Conservation (phyloP, 2,113 vertebrate genomes). For the Cochlearius cochlearius region DNA sequence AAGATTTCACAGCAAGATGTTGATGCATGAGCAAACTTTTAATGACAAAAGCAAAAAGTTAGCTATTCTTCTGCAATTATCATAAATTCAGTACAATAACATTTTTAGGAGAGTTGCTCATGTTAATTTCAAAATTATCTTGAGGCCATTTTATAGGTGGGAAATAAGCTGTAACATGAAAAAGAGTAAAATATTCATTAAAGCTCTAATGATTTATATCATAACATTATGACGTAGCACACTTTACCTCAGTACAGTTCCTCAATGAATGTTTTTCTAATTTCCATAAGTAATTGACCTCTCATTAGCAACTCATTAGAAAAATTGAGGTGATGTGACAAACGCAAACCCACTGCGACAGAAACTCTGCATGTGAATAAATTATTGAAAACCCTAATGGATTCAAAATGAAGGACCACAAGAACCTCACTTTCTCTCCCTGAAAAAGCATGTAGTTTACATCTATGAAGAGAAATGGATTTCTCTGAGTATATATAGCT, state of each 20-base stretch:
- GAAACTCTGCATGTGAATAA: constrained; percentile 44
- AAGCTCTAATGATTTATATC: constrained; percentile 60
- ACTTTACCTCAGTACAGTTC: constrained; percentile 43
- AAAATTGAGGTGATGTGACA: constrained; percentile 66
- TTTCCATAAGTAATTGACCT: constrained; percentile 75
- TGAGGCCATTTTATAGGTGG: background rate
- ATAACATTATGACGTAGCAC: constrained; percentile 45
- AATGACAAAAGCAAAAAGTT: background rate
- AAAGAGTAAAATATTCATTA: constrained; percentile 55
- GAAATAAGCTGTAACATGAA: constrained; percentile 45
- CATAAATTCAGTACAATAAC: background rate
- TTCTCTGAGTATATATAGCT: background rate
- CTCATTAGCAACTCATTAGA: constrained; percentile 71
- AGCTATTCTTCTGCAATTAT: background rate
- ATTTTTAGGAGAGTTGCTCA: background rate
- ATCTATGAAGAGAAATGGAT: background rate
- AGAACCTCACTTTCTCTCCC: constrained; percentile 40
- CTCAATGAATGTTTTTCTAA: constrained; percentile 53
- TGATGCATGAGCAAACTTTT: background rate
- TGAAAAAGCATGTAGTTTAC: constrained; percentile 12
- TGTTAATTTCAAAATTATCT: background rate
- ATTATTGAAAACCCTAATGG: constrained; percentile 58
- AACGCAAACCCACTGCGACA: constrained; percentile 53
- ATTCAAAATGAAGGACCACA: constrained; percentile 42
- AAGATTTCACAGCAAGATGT: background rate